Base-by-base conservation (phyloP, 1,140 invertebrate species). In the Forficula auricularia region DNA sequence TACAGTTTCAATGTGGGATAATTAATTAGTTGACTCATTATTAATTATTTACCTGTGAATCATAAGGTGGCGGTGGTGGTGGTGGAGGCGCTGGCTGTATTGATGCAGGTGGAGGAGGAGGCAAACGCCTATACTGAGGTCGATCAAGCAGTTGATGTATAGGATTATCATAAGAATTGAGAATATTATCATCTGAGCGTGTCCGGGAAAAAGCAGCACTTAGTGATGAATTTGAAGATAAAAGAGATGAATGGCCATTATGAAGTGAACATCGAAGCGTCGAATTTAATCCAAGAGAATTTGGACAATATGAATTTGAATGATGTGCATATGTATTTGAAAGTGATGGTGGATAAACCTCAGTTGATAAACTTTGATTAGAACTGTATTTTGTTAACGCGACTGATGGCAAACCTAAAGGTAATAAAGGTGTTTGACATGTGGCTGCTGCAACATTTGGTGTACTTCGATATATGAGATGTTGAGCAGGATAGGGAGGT, bases 181-280 rank as follows among this genome's bases (percentile, higher is more conserved):
- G 59, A 51, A 83, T 75, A 53, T 82, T 82, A 51, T 84, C 80
- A 53, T 84, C 77, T 39, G 79, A 81, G 54, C 73, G 71, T 10
- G 79, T 76, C 49, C 78, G 62, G 22, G 70, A 63, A 55, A 80
- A 81, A 46, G 63, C 41, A 19, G 59, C 50, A 12, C 57, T 10
- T 27, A 27, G 4, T 6, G 22, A 10, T 6, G 22, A 27, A 27
- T 4, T 4, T 27, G 22, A 27, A 27, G 22, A 27, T 6, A 27
- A 6, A 4, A 27, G 10, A 27, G 22, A 6, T 27, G 22, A 10
- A 10, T 27, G 22, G 10, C 4, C 22, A 27, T 10, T 27, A 27
- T 27, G 22, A 6, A 10, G 4, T 6, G 22, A 10, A 27, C 4
- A 27, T 27, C 10, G 4, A 27, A 27, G 22, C 10, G 4, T 10